These are phyloP conservation scores for Apotomis betuletana DNA, from an alignment of 2,888 invertebrate species.

Conservation along the genomic window DNA sequence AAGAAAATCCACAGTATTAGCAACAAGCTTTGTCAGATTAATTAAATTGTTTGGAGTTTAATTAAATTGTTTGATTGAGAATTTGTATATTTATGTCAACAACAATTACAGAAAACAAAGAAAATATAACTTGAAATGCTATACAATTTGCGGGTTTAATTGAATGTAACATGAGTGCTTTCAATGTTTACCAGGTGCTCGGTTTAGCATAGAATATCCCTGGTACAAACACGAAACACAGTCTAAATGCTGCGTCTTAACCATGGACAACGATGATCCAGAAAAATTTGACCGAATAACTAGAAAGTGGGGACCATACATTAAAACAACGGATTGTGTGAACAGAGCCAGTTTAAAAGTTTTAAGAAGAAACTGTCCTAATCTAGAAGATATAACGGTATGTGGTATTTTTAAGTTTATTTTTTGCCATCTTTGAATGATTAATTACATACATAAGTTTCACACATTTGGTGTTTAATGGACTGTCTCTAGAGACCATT, in stretches of 20 bases:
- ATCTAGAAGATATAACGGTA: slow-evolving; percentile 17
- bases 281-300: not conserved
- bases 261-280: not conserved
- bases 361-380: not conserved
- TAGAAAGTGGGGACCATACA: slow-evolving; percentile 6
- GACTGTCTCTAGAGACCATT: too few species aligned
- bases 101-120: too few species aligned
- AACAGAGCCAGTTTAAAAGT: not conserved
- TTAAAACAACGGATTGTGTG: slow-evolving; percentile 1
- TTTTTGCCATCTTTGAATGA: not conserved
- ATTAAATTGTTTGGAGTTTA: too few species aligned
- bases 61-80: too few species aligned
- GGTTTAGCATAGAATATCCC: slow-evolving; percentile 8
- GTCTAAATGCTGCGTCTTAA: not conserved
- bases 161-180: too few species aligned
- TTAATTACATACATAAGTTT: too few species aligned
- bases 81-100: too few species aligned
- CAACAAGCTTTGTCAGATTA: too few species aligned
- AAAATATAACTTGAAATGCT: too few species aligned
- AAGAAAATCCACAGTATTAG: too few species aligned
- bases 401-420: not conserved
- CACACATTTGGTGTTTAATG: too few species aligned
- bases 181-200: not conserved
- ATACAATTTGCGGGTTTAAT: too few species aligned
- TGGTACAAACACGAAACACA: not conserved